Evolutionary conservation across 2,797 vertebrate species (phyloP), one percentile per base, ranked within the genome.

Genomic region (Falco columbarius): DNA sequence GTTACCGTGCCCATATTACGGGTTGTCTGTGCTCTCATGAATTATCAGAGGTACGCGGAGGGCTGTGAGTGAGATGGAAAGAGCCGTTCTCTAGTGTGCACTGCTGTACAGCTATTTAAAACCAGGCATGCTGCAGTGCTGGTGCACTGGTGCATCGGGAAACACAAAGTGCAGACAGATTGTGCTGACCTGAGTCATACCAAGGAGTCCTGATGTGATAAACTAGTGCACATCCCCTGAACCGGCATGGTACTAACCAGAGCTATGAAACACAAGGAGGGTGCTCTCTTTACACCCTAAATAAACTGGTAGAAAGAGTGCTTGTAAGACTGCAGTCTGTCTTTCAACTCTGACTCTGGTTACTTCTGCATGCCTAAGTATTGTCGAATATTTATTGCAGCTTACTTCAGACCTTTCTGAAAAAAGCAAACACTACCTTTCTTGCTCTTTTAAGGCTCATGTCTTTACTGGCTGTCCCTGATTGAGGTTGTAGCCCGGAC

Each of bases 101-200:
- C 90, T 96, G 84, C 83, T 89, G 72, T 80, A 51, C 93, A 93
- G 92, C 92, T 92, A 76, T 80, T 84, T 54, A 66, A 55, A 95
- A 49, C 38, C 88, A 56, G 73, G 86, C 89, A 6, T 91, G 90
- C 92, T 95, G 87, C 93, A 93, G 75, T 92, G 54, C 55, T 70
- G 70, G n/a, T 90, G 91, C 92, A 34, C 55, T 66, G 70, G n/a
- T 90, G 91, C 92, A 34, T 86, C 62, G 65, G 58, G 22, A 76
- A 82, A 51, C 72, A 76, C 54, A 27, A 86, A 89, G 91, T 72
- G 67, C 47, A 59, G 91, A 77, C 76, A 90, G 91, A 92, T 93
- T 89, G 49, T 86, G 67, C 77, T 90, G 55, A 58, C 72, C 56
- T 8, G 54, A 86, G 65, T 36, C 56, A 7, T 8, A 8, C 9